Base-by-base conservation (phyloP, 2,888 invertebrate species). In the Esperia sulphurella region DNA sequence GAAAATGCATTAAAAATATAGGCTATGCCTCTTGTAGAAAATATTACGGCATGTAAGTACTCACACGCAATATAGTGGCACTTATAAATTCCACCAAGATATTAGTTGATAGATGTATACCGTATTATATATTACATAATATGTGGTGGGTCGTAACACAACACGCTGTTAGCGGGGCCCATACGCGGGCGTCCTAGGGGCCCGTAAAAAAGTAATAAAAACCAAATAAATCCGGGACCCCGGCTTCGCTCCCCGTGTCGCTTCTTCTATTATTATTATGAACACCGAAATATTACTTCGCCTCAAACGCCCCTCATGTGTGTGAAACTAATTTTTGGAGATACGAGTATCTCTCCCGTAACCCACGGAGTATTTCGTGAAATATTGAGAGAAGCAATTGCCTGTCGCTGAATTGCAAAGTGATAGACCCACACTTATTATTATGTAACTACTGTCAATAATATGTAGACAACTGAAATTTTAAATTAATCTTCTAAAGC, bases 121-220 rank as follows among this genome's bases (percentile, higher is more conserved):
- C 21, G 21, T 21, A 21, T 2, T 13, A 10, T 50, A 47, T 47
- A 41, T 37, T 14, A 41, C 29, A 47, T 51, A 51, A 46, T 14
- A 49, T 38, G 21, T 47, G 51, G 59, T 58, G 61, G 67, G 70
- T 75, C 75, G 74, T 78, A 79, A 71, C 73, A 67, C 65, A 59
- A 66, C 66, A 67, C 68, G 70, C 68, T 76, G 75, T 75, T 75
- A 72, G 72, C 63, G 65, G 5, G 55, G 63, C 54, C 63, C 63
- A 59, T 63, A 65, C 63, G 63, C 63, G 67, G 67, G 10, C 68
- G 68, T 74, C 73, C 64, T 65, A 59, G 71, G 70, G 70, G 61
- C 72, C 76, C 86, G 81, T 85, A 85, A 86, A 88, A 87, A 85
- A 79, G 88, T 85, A 87, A 87, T 88, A 88, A 88, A 88, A 88